A percentile compares a stretch with the other conserved stretches of the same genome.
These are phyloP conservation scores for Conopomorpha cramerella DNA, from an alignment of 1,140 invertebrate species.

Conservation along the genomic window DNA sequence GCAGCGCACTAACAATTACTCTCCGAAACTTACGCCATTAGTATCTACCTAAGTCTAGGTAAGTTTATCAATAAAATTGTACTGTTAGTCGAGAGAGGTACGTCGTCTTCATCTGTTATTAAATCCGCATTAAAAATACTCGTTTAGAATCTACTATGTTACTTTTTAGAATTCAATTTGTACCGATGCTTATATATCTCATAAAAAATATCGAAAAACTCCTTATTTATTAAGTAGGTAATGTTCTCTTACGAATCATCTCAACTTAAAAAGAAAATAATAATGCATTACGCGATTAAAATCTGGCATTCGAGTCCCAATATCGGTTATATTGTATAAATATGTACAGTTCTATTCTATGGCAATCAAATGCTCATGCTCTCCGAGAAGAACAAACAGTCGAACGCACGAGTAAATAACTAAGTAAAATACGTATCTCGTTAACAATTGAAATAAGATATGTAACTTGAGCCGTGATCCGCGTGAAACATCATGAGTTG, in stretches of 20 bases:
- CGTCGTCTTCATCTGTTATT: not conserved
- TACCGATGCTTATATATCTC: constrained; percentile 6
- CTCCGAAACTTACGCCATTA: too few species aligned
- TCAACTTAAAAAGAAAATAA: not conserved
- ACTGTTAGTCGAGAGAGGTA: not conserved
- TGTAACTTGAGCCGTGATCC: not conserved
- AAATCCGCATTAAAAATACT: not conserved
- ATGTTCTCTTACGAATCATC: not conserved
- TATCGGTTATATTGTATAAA: constrained; percentile 22
- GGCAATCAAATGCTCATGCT: too few species aligned
- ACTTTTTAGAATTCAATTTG: constrained; percentile 10
- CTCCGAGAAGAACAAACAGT: not conserved
- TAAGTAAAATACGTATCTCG: constrained; percentile 23
- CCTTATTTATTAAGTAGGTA: too few species aligned
- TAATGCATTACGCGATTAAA: constrained; percentile 18
- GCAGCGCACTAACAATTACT: too few species aligned
- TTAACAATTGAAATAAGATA: not conserved
- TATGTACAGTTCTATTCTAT: not conserved
- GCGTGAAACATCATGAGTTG: not conserved
- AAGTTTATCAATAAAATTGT: not conserved
- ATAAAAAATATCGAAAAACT: too few species aligned
- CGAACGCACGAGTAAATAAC: not conserved
- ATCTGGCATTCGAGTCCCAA: constrained; percentile 36
- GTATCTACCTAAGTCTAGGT: not conserved
- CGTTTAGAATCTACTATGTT: constrained; percentile 3